Base-by-base conservation (phyloP, 2,888 invertebrate species). In the Hofmannophila pseudospretella region DNA sequence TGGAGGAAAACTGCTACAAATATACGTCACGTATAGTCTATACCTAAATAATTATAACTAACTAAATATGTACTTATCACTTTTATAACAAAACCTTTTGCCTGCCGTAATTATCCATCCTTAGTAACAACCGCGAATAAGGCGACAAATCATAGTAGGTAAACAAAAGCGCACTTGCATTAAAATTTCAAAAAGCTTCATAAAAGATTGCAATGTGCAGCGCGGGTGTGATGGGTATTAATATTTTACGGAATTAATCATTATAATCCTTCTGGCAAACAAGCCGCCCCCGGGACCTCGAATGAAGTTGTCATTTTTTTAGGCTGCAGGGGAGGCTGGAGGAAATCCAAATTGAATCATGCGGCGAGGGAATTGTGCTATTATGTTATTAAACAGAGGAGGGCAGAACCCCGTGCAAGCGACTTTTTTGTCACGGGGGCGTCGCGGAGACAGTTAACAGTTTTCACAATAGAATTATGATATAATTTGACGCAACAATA, bases 311-410 rank as follows among this genome's bases (percentile, higher is more conserved):
- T 86, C 85, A 86, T 86, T 86, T 86, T n/a, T 86, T 86, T 86
- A 84, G 85, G 59, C 78, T 65, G 69, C 77, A 71, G 63, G 82
- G 16, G 16, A 16, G 16, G 16, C 16, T 82, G 84, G 77, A 85
- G 85, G 81, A 90, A 90, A 89, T 89, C 89, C 86, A 90, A 90
- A 90, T 90, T 90, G 90, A 90, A 90, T 90, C 88, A 88, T 88
- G 88, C 84, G 88, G 87, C 89, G 86, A 85, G 89, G 88, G 88
- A 89, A 90, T 89, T 90, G 89, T 89, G 88, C 89, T 88, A 89
- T 90, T 90, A 89, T 90, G 89, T 89, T 88, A 89, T 90, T 89
- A 89, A 89, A 88, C 82, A 87, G 82, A 67, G 77, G 74, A 84
- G 88, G 88, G 90, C 89, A 88, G 84, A 88, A 78, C 82, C 85